phyloP scores from a whole-genome alignment of 2,113 vertebrate species.

The Macheiramphus alcinus region DNA sequence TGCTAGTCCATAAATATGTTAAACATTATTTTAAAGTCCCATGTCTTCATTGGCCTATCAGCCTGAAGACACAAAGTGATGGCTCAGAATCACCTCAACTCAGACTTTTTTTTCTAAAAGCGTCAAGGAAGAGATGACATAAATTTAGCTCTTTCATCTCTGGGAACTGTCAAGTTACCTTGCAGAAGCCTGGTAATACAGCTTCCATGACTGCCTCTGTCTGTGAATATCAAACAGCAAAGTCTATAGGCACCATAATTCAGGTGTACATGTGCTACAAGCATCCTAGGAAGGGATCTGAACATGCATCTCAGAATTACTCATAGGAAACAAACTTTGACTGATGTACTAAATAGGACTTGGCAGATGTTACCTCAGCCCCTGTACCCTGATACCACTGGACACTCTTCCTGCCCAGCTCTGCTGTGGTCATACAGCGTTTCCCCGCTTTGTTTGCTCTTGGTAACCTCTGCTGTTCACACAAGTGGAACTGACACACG shows the following conservation, averaged over 20 bases:
- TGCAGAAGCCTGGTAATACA: not conserved
- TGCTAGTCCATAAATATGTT: not conserved
- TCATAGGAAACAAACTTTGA: not conserved
- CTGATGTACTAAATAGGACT: not conserved
- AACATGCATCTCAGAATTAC: not conserved
- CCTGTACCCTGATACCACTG: not conserved
- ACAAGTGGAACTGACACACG: not conserved
- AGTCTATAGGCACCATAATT: not conserved
- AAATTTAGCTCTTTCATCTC: not conserved
- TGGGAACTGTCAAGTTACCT: not conserved
- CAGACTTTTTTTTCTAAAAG: not conserved
- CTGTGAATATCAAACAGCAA: not conserved
- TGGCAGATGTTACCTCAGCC: not conserved
- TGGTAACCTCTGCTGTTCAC: not conserved
- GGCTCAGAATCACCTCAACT: not conserved
- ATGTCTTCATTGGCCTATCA: not conserved
- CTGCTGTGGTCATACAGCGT: not conserved
- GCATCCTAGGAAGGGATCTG: not conserved
- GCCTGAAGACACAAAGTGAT: not conserved
- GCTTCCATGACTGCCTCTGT: not conserved
- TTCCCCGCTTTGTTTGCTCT: constrained; percentile 4
- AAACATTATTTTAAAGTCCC: not conserved
- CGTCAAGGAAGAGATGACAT: not conserved
- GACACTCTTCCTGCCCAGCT: not conserved
- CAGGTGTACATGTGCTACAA: not conserved